Percentiles rank a stretch among this genome's conserved stretches.
Conservation (phyloP, 2,113 vertebrate genomes). For the Chaetura pelagica region DNA sequence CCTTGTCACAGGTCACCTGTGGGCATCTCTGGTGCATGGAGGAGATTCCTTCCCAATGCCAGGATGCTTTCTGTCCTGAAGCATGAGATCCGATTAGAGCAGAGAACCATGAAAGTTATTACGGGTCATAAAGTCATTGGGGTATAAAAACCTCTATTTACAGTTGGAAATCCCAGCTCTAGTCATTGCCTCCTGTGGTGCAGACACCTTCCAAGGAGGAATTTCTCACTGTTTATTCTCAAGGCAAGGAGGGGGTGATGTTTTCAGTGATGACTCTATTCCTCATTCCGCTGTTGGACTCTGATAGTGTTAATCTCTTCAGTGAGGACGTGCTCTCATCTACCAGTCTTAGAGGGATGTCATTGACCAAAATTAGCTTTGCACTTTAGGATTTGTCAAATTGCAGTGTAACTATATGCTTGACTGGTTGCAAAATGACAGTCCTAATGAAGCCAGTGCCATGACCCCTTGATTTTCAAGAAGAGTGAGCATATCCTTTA, state of each 20-base stretch:
- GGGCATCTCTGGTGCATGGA: neutral
- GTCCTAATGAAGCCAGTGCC: neutral
- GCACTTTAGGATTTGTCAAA: neutral
- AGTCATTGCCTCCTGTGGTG: neutral
- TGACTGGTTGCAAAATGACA: neutral
- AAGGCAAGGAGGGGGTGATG: neutral
- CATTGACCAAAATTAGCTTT: slow-evolving; percentile 4
- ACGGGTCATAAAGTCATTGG: neutral
- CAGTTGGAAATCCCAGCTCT: neutral
- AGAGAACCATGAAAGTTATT: neutral
- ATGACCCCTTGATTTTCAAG: neutral
- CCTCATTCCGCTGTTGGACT: neutral
- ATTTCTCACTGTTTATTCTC: neutral
- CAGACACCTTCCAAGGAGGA: neutral
- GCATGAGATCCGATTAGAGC: neutral
- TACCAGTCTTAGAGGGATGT: neutral
- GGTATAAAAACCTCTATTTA: neutral
- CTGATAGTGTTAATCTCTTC: slow-evolving; percentile 2
- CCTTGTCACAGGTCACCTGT: neutral
- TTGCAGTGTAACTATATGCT: neutral
- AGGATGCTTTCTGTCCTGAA: neutral
- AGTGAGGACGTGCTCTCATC: neutral
- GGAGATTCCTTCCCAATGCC: neutral
- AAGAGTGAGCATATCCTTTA: neutral
- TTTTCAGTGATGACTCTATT: neutral